A percentile compares a stretch with the other conserved stretches of the same genome.
Conservation (phyloP, 2,888 invertebrate genomes). For the Cremastinae sp. region DNA sequence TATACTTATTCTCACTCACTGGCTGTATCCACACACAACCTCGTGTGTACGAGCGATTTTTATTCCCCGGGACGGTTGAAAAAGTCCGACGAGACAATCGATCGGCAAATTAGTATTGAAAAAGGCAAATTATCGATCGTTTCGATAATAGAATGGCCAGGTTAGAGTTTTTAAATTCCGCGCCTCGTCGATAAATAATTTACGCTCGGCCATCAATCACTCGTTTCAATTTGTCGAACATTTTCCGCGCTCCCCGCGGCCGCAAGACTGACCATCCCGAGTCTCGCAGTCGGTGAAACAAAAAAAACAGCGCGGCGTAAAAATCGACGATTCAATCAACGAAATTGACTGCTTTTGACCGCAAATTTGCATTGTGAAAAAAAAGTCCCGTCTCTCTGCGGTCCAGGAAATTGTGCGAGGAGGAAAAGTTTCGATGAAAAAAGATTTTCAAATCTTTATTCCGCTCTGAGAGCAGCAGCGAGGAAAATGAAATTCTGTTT, state of each 20-base stretch:
- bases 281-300: constrained; percentile 6
- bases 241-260: too few species aligned
- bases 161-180: constrained; percentile 5
- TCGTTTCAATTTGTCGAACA: too few species aligned
- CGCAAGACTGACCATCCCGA: too few species aligned
- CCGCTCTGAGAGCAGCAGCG: too few species aligned
- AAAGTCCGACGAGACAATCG: constrained; percentile 1
- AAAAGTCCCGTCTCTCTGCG: too few species aligned
- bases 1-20: constrained; percentile 74
- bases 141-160: not conserved
- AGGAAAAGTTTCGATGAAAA: too few species aligned
- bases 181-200: too few species aligned
- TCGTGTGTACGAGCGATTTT: constrained; percentile 24
- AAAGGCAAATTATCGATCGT: constrained; percentile 8
- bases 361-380: too few species aligned
- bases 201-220: too few species aligned
- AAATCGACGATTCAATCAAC: constrained; percentile 7
- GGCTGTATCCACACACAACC: constrained; percentile 16
- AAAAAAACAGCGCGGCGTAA: not conserved
- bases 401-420: too few species aligned
- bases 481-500: not conserved
- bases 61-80: constrained; percentile 38
- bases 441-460: too few species aligned
- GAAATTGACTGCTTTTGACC: not conserved
- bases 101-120: constrained; percentile 10